Percentiles rank a stretch among this genome's conserved stretches.
phyloP scores from a whole-genome alignment of 2,113 vertebrate genomes.

The Zosterops borbonicus region DNA sequence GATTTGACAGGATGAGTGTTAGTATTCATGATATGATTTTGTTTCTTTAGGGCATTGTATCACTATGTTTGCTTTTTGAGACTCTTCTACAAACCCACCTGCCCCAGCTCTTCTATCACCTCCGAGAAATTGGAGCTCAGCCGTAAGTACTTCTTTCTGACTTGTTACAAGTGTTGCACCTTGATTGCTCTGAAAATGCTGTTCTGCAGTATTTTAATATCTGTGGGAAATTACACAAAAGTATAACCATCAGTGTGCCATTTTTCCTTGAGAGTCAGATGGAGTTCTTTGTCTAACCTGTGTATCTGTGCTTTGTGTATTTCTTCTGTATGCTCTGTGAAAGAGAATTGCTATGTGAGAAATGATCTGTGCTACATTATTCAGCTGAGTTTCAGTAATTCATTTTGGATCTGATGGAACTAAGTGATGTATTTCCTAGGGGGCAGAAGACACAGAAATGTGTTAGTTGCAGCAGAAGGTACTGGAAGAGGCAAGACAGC shows the following conservation, averaged over 20 bases:
- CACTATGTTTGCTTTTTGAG: slow-evolving; percentile 95
- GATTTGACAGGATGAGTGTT: neutral
- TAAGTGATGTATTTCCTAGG: neutral
- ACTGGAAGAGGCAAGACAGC: neutral
- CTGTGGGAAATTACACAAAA: neutral
- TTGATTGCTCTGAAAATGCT: neutral
- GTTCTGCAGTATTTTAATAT: neutral
- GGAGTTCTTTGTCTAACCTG: neutral
- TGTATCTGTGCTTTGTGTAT: neutral
- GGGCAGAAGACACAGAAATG: neutral
- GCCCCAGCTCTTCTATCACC: slow-evolving; percentile 96
- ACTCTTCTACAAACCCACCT: slow-evolving; percentile 92
- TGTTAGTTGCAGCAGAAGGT: neutral
- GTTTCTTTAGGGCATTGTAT: slow-evolving; percentile 88
- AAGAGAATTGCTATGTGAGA: neutral
- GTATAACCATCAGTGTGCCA: neutral
- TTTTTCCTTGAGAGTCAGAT: neutral
- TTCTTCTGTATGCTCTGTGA: neutral
- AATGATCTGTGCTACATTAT: neutral
- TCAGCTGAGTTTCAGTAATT: neutral
- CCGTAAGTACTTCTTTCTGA: slow-evolving; percentile 83
- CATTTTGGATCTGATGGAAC: neutral
- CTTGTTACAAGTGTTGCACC: neutral
- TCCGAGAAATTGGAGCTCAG: slow-evolving; percentile 93
- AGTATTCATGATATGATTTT: neutral